Evolutionary conservation across 2,888 invertebrate genomes (phyloP).

Genomic region (Lasioglossum morio): DNA sequence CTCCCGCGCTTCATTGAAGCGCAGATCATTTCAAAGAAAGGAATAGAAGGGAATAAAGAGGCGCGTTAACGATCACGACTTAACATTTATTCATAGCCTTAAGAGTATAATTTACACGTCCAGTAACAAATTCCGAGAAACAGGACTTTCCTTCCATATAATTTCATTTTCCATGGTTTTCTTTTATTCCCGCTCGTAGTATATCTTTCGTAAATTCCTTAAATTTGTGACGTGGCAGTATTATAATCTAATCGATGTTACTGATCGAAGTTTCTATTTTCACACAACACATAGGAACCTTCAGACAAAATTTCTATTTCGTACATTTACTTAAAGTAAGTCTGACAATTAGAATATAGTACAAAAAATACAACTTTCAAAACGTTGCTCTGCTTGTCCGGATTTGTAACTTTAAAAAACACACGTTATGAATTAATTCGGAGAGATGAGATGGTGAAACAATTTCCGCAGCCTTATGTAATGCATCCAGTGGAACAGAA

Average conservation of each 20-base stretch:
- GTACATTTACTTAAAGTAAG: conserved; percentile 51
- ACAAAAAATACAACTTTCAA: conserved; percentile 62
- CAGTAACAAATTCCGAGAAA: conserved; percentile 55
- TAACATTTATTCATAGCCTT: conserved; percentile 69
- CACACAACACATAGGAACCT: conserved; percentile 62
- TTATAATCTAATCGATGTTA: conserved; percentile 58
- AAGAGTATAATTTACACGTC: conserved; percentile 51
- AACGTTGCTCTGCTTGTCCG: conserved; percentile 17
- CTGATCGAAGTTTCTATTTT: conserved; percentile 56
- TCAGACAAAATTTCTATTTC: conserved; percentile 50
- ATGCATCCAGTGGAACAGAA: conserved; percentile 18
- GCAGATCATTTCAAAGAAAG: background rate
- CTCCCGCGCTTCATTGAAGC: conserved; percentile 6
- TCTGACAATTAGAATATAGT: conserved; percentile 50
- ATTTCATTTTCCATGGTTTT: conserved; percentile 5
- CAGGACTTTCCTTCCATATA: conserved; percentile 22
- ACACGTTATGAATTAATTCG: conserved; percentile 30
- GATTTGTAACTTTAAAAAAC: conserved; percentile 27
- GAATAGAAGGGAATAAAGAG: conserved; percentile 39
- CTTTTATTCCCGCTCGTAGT: conserved; percentile 17
- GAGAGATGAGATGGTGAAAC: conserved; percentile 26
- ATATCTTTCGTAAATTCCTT: conserved; percentile 25
- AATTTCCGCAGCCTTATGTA: conserved; percentile 30
- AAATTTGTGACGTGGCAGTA: conserved; percentile 55
- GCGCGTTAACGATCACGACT: conserved; percentile 59